Conservation (phyloP, 1,140 invertebrate genomes). For the Nephotettix cincticeps region DNA sequence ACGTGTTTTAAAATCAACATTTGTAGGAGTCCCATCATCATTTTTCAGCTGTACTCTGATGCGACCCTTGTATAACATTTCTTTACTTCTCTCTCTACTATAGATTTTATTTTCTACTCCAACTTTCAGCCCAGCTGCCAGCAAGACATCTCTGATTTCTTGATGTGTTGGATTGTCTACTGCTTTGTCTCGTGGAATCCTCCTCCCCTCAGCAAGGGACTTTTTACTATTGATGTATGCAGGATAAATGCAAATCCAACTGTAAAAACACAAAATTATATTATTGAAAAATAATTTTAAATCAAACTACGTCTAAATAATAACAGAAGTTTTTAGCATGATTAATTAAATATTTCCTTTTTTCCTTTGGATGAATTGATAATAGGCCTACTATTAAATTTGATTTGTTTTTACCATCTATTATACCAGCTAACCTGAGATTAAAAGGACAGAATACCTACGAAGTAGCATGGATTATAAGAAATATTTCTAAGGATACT, state of each 20-base stretch:
- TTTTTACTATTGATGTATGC: slow-evolving; percentile 95
- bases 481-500: too few species aligned
- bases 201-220: slow-evolving; percentile 82
- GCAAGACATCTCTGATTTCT: slow-evolving; percentile 91
- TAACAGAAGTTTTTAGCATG: not conserved
- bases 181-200: slow-evolving; percentile 79
- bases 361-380: not conserved
- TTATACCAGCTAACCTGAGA: too few species aligned
- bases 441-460: too few species aligned
- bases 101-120: slow-evolving; percentile 95
- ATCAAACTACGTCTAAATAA: not conserved
- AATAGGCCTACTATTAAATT: too few species aligned
- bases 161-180: slow-evolving; percentile 92
- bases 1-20: slow-evolving; percentile 71
- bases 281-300: too few species aligned
- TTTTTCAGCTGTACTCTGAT: slow-evolving; percentile 91
- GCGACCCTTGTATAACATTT: slow-evolving; percentile 77
- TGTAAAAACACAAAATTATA: slow-evolving; percentile 49
- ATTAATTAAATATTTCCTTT: not conserved
- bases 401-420: too few species aligned
- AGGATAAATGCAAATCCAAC: slow-evolving; percentile 97
- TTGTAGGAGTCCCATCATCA: slow-evolving; percentile 80
- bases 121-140: slow-evolving; percentile 76
- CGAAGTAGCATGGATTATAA: too few species aligned
- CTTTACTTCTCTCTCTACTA: slow-evolving; percentile 78